Base-by-base conservation (phyloP, 2,888 invertebrate species). In the Amphimallon solstitiale region DNA sequence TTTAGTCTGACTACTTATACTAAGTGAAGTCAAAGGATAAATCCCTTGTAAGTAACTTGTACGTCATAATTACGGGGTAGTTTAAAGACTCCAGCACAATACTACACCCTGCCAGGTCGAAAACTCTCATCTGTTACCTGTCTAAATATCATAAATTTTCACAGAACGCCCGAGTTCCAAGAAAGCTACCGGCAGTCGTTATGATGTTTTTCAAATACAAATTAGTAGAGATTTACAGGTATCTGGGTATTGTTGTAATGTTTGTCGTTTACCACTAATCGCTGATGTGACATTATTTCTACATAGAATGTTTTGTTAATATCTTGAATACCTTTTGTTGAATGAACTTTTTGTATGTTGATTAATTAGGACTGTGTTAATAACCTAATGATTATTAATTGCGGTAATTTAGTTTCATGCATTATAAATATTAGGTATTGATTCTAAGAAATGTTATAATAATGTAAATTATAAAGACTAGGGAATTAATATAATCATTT, bases 91-190 rank as follows among this genome's bases (percentile, higher is more conserved):
- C 7, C 10, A 35, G 10, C 17, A 10, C 5, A n/a, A 15, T 35
- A 15, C 5, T 14, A 21, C 19, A 21, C 21, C 19, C 21, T 6
- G n/a, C 14, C 23, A 14, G 56, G 23, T 40, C 15, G 5, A 21
- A 56, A 54, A 43, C 56, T 56, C 56, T 56, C 56, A 56, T 37
- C 56, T 56, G 56, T 40, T 62, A 62, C 62, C 62, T 62, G 62
- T 62, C 62, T 49, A 62, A 49, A 62, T 49, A 62, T 51, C 62
- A 62, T 62, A 62, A 62, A 62, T 62, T 62, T 62, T 49, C 38
- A 62, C 49, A 40, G 21, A 51, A 56, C 21, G 19, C n/a, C 21
- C 56, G 23, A 38, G 56, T 56, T 56, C 56, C 40, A 40, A 23
- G 56, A 56, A 56, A 12, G 56, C 40, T 40, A 56, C 40, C 21